Base-by-base conservation (phyloP, 1,140 invertebrate species). In the Camponotus pennsylvanicus region DNA sequence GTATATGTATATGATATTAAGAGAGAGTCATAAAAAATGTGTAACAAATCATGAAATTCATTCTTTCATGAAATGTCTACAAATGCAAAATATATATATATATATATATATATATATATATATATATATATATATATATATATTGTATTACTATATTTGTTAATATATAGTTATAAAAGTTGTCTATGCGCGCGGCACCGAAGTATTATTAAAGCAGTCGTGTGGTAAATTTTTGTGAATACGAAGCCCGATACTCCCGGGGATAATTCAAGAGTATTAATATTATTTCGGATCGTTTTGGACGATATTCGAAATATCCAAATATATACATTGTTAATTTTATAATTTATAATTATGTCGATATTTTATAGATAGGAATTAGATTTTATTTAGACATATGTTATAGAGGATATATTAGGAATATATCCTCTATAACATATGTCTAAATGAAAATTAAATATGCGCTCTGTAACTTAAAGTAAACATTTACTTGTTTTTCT, bases 1-100 rank as follows among this genome's bases (percentile, higher is more conserved):
- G 77, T 80, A 83, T 73, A 83, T 83, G 79, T 83, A 83, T 45
- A 83, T 83, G 79, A 73, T 73, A 73, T 37, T 83, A 83, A 37
- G 69, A 63, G 73, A 63, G 73, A 83, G 18, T 37, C 8, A 32
- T 45, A 61, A 83, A 40, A 73, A 61, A 15, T 52, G 13, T 82
- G 27, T 82, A 83, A 83, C 27, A 61, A 75, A 4, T 61, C 79
- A 73, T 83, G 18, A 61, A 49, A 83, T 18, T 57, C 21, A 34
- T 83, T 73, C 40, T 73, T 73, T 83, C 40, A 73, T 73, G 40
- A 49, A 27, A 73, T 37, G 5, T 83, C 55, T 83, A 49, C n/a
- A 45, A 61, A 61, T 4, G 27, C 40, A 7, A 73, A 5, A 21
- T 21, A n/a, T n/a, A n/a, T n/a, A n/a, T n/a, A n/a, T n/a, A n/a